Evolutionary conservation across 92 coral and sea anemone species (phyloP), one percentile per base, ranked within the genome.

Genomic region (Palythoa grandis): DNA sequence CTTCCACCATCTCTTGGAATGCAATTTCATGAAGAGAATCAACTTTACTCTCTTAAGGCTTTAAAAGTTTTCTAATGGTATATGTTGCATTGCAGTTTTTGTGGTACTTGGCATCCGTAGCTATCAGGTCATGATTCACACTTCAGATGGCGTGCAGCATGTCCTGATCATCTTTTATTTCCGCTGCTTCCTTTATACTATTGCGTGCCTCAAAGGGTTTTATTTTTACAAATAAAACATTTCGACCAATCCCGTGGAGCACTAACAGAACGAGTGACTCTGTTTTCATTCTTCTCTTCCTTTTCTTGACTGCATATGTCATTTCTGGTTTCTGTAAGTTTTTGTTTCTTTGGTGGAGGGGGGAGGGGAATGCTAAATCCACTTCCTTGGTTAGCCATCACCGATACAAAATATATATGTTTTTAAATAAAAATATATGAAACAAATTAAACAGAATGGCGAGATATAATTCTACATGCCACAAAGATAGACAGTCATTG

Each of bases 171-270:
- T 15, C 60, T 54, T 54, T 54, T 54, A 54, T 54, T 54, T 54
- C 60, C 60, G 77, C 75, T 47, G 88, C 82, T 56, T 56, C 16
- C 69, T 63, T 63, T 63, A 63, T 63, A 63, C 25, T 63, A 63
- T 63, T 63, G 69, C 69, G 2, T 63, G 69, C 69, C 69, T 63
- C 69, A 63, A 63, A 63, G 25, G 69, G 60, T 54, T 54, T 54
- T 54, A 10, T 54, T 63, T 56, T 56, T 11, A 56, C 61, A 56
- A 56, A 56, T 56, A 56, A 56, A 56, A 10, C 61, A 56, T 56
- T 63, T 63, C 22, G 69, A 16, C 69, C 69, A 63, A 17, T 63
- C 69, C 69, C 69, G 13, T 63, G 22, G 8, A 63, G 69, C 69
- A 63, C 25, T 63, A 17, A 63, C 69, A 63, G 69, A 63, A 63